Conservation (phyloP, 2,113 vertebrate species). For the Calidris pugnax region DNA sequence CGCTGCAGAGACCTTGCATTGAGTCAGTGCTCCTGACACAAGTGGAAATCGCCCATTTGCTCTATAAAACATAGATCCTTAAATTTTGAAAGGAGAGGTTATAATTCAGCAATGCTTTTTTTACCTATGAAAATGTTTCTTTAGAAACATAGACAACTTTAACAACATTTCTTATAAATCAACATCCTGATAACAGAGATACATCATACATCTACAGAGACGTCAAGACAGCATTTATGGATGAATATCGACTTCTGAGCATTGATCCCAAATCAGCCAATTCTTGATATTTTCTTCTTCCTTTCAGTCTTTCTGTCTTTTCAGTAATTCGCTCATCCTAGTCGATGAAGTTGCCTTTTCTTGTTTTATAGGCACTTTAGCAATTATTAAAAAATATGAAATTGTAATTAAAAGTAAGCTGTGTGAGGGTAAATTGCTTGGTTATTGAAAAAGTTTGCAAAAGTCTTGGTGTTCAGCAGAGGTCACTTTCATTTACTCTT, state of each 20-base stretch:
- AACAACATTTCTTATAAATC: not conserved
- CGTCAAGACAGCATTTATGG: not conserved
- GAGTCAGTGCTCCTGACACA: not conserved
- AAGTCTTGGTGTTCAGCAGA: not conserved
- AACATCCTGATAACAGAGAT: not conserved
- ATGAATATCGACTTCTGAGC: not conserved
- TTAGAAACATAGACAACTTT: not conserved
- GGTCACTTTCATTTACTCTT: not conserved
- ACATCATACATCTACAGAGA: not conserved
- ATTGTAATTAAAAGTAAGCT: not conserved
- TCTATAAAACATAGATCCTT: not conserved
- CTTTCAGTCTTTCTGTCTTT: not conserved
- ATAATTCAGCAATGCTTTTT: not conserved
- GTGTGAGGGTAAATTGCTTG: not conserved
- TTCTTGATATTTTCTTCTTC: not conserved
- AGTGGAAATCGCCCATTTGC: fast-evolving
- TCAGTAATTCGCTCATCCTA: not conserved
- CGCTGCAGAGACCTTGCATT: fast-evolving
- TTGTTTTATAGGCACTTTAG: not conserved
- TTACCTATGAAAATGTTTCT: not conserved
- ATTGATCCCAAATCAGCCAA: not conserved
- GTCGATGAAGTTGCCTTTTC: fast-evolving
- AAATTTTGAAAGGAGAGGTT: not conserved
- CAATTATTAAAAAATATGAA: not conserved
- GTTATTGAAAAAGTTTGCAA: not conserved